phyloP scores from a whole-genome alignment of 2,797 vertebrate species.

The Halcyon badia region DNA sequence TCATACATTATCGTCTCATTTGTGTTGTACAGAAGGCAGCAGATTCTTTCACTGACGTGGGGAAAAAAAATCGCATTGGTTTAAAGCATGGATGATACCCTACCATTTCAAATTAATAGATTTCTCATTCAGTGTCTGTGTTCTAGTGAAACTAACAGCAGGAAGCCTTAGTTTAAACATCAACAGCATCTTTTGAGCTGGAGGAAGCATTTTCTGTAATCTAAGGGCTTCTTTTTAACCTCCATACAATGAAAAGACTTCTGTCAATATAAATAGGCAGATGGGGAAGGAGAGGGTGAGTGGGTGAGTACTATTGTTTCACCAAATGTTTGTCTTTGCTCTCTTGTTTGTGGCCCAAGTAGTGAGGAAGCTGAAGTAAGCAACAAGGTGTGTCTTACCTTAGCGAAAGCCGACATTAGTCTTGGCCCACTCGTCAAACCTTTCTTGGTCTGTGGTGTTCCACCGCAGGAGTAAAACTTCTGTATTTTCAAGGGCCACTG shows the following conservation, averaged over 20 bases:
- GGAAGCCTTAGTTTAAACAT: neutral
- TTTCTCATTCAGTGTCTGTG: neutral
- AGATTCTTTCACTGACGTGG: neutral
- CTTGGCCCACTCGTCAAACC: neutral
- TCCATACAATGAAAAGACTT: neutral
- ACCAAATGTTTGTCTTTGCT: neutral
- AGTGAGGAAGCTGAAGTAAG: neutral
- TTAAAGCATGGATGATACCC: neutral
- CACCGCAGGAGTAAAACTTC: neutral
- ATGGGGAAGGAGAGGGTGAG: neutral
- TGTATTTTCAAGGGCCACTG: neutral
- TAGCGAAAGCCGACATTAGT: neutral
- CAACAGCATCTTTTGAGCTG: neutral
- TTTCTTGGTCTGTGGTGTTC: neutral
- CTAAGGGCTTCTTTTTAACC: neutral
- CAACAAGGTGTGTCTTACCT: neutral
- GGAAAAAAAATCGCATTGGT: neutral
- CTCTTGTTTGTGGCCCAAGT: neutral
- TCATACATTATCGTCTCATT: neutral
- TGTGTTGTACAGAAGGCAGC: neutral
- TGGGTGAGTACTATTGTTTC: neutral
- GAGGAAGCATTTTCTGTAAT: neutral
- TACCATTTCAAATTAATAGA: neutral
- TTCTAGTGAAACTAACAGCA: neutral
- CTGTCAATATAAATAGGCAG: neutral